Percentiles rank a stretch among this genome's conserved stretches.
Conservation (phyloP, 2,888 invertebrate genomes). For the Callinectes sapidus region DNA sequence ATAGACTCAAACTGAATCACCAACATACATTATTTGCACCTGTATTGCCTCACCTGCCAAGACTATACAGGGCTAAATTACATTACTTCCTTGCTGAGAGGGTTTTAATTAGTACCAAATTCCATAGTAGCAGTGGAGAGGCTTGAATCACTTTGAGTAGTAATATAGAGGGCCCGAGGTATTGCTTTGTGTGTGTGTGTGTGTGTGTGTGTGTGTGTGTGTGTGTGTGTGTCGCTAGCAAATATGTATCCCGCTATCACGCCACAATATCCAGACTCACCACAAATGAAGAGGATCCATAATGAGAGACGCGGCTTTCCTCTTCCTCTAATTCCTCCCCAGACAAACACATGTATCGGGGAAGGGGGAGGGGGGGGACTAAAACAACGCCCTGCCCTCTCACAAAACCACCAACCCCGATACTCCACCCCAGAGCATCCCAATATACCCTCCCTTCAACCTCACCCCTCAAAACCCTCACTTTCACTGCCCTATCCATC, state of each 20-base stretch:
- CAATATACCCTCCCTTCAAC: background rate
- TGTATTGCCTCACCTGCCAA: too few species aligned
- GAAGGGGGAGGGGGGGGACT: too few species aligned
- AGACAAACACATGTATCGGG: constrained; percentile 54
- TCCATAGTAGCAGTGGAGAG: too few species aligned
- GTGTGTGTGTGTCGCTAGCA: constrained; percentile 40
- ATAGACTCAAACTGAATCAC: too few species aligned
- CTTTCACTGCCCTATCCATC: background rate
- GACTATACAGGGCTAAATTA: too few species aligned
- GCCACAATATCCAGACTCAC: background rate
- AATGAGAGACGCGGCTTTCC: constrained; percentile 45
- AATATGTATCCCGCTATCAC: background rate
- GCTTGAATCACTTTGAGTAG: too few species aligned
- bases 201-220: constrained; percentile 43
- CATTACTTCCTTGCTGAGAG: too few species aligned
- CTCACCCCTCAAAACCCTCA: background rate
- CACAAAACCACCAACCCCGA: background rate
- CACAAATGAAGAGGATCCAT: constrained; percentile 36
- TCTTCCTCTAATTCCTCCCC: constrained; percentile 47
- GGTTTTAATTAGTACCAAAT: too few species aligned
- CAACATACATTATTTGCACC: too few species aligned
- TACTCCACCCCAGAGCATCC: background rate
- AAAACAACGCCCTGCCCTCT: constrained; percentile 32
- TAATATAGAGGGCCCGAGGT: background rate
- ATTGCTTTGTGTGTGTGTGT: background rate